These are phyloP conservation scores for Bicyclus anynana DNA, from an alignment of 1,140 invertebrate genomes.

Conservation along the genomic window DNA sequence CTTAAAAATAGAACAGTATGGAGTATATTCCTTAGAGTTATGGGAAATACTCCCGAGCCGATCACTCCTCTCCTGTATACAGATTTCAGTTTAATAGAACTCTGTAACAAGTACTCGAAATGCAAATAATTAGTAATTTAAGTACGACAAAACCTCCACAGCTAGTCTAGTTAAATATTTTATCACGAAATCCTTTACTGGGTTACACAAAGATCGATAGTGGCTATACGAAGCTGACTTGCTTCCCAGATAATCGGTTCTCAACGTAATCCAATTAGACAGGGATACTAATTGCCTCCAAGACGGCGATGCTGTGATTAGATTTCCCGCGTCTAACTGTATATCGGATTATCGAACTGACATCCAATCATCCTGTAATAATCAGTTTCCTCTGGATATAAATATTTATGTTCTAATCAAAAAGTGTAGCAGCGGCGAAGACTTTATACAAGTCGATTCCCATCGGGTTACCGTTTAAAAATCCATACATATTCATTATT, in stretches of 20 bases:
- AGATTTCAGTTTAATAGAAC: no score
- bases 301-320: neutral
- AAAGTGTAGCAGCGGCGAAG: no score
- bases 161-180: neutral
- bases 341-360: neutral
- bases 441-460: no score
- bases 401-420: neutral
- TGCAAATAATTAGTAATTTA: no score
- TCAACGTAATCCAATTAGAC: neutral
- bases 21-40: no score
- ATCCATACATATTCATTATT: no score
- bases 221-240: neutral
- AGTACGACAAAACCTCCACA: no score
- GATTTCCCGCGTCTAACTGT: neutral
- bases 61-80: no score
- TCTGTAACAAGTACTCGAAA: no score
- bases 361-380: neutral
- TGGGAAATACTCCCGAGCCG: no score
- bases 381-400: neutral
- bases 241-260: neutral
- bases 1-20: no score
- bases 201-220: neutral
- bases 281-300: neutral
- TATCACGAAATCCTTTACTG: neutral
- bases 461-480: no score